Conservation (phyloP, 2,888 invertebrate species). For the Pocota personata region DNA sequence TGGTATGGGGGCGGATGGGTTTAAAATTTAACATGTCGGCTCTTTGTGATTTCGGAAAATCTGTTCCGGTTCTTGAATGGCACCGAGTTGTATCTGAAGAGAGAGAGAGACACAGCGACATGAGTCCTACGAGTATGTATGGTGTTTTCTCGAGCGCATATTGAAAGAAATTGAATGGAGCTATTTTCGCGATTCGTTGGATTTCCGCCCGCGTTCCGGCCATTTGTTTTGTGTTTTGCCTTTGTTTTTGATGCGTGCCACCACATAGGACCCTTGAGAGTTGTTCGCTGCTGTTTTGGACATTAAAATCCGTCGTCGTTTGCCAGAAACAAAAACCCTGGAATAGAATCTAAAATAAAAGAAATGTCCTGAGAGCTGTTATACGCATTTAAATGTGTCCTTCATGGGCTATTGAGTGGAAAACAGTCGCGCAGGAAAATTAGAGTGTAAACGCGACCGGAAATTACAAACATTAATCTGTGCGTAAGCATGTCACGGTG, state of each 20-base stretch:
- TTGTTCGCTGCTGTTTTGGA: slow-evolving; percentile 51
- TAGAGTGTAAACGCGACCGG: slow-evolving; percentile 50
- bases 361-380: slow-evolving; percentile 42
- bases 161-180: slow-evolving; percentile 72
- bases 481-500: slow-evolving; percentile 23
- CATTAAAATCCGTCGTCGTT: slow-evolving; percentile 58
- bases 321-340: neutral
- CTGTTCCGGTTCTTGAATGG: slow-evolving; percentile 61
- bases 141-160: slow-evolving; percentile 28
- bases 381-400: slow-evolving; percentile 67
- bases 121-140: neutral
- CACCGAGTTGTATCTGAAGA: neutral
- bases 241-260: slow-evolving; percentile 57
- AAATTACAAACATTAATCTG: slow-evolving; percentile 64
- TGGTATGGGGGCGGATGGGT: slow-evolving; percentile 5
- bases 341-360: slow-evolving; percentile 2
- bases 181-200: slow-evolving; percentile 64
- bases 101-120: neutral
- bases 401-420: slow-evolving; percentile 58
- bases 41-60: slow-evolving; percentile 51
- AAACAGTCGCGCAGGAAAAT: slow-evolving; percentile 38
- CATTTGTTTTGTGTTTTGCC: slow-evolving; percentile 56
- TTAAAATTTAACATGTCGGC: slow-evolving; percentile 58
- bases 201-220: slow-evolving; percentile 67
- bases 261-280: slow-evolving; percentile 60